These are phyloP conservation scores for Cydia splendana DNA, from an alignment of 1,140 invertebrate genomes.

Conservation along the genomic window DNA sequence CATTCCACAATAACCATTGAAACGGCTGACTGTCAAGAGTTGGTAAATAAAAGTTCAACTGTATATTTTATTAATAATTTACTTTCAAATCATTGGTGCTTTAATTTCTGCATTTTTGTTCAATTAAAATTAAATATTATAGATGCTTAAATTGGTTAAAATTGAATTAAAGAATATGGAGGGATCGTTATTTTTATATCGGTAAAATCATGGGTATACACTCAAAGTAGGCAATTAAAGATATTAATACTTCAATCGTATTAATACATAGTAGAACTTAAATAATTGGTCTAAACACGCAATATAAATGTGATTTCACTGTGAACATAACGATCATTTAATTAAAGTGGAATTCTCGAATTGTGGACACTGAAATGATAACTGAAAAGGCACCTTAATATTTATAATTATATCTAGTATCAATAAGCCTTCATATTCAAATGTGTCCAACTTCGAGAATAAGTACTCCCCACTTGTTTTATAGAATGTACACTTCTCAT, in stretches of 20 bases:
- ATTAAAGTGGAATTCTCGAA: not conserved
- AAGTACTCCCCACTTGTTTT: not conserved
- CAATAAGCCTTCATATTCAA: not conserved
- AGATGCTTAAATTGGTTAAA: slow-evolving; percentile 9
- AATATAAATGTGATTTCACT: slow-evolving; percentile 2
- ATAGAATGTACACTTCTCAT: not conserved
- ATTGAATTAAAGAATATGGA: not conserved
- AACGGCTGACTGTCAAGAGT: not conserved
- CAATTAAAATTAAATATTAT: slow-evolving; percentile 12
- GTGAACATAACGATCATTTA: not conserved
- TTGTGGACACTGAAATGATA: not conserved
- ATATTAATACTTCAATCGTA: not conserved
- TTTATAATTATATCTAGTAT: slow-evolving; percentile 6
- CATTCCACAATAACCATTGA: slow-evolving; percentile 34
- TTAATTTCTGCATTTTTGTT: slow-evolving; percentile 32
- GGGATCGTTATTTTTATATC: not conserved
- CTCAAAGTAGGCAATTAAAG: not conserved
- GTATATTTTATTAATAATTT: not conserved
- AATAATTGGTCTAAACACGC: slow-evolving; percentile 4
- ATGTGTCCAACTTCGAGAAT: not conserved
- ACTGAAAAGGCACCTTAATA: not conserved
- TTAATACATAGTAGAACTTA: not conserved
- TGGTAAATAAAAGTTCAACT: not conserved
- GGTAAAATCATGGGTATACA: slow-evolving; percentile 1
- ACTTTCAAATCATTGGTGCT: slow-evolving; percentile 32